phyloP scores from a whole-genome alignment of 2,888 invertebrate species.

The Diarsia brunnea region DNA sequence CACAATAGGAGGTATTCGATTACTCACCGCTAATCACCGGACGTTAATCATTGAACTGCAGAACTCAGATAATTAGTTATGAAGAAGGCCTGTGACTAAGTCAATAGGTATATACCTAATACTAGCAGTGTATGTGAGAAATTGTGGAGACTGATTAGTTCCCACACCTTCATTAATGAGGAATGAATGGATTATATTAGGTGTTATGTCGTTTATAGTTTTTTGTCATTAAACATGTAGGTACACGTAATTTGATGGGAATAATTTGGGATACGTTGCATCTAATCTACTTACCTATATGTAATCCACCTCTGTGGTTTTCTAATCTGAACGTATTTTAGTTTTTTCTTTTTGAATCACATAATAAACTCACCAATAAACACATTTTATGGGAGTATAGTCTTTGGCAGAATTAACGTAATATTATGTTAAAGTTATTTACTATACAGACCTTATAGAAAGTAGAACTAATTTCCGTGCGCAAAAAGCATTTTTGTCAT shows the following conservation, averaged over 20 bases:
- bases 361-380: too few relatives aligned
- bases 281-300: too few relatives aligned
- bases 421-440: too few relatives aligned
- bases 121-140: conserved; percentile 15
- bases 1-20: conserved; percentile 65
- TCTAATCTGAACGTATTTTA: too few relatives aligned
- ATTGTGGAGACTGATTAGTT: conserved; percentile 9
- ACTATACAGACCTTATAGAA: too few relatives aligned
- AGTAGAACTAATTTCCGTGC: too few relatives aligned
- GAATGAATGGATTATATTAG: conserved; percentile 13
- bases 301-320: too few relatives aligned
- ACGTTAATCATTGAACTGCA: conserved; percentile 61
- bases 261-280: neutral
- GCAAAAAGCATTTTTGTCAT: too few relatives aligned
- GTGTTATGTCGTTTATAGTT: neutral
- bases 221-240: neutral
- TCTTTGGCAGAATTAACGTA: too few relatives aligned
- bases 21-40: conserved; percentile 71
- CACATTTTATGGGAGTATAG: too few relatives aligned
- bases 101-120: conserved; percentile 8
- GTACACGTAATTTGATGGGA: conserved; percentile 14
- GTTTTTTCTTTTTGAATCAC: too few relatives aligned
- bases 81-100: conserved; percentile 62
- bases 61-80: conserved; percentile 63
- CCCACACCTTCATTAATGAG: conserved; percentile 24